phyloP scores from a whole-genome alignment of 2,797 vertebrate genomes.

The Gastrophryne carolinensis region DNA sequence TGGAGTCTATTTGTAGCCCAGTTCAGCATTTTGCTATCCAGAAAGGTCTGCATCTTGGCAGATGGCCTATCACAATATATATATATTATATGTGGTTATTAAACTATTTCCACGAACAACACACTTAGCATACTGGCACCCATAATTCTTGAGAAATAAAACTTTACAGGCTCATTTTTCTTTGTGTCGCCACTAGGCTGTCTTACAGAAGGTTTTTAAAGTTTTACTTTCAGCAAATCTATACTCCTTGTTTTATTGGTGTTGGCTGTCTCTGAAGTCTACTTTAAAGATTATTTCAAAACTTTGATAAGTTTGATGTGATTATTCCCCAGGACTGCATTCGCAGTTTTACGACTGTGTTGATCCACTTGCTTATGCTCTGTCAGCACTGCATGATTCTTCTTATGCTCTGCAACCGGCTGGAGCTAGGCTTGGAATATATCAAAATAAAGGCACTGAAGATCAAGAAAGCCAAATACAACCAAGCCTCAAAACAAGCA shows the following conservation, averaged over 20 bases:
- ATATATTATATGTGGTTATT: not conserved
- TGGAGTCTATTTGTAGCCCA: too few relatives aligned
- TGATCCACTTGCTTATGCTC: constrained; percentile 39
- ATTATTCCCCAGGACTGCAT: constrained; percentile 22
- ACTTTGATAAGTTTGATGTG: constrained; percentile 33
- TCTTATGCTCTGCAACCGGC: constrained; percentile 6
- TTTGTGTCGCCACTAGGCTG: not conserved
- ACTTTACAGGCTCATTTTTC: not conserved
- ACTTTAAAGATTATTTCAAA: constrained; percentile 37
- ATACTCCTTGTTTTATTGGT: constrained; percentile 18
- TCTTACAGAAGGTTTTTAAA: not conserved
- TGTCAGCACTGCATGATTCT: constrained; percentile 32
- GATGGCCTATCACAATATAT: too few relatives aligned
- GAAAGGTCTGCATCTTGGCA: too few relatives aligned
- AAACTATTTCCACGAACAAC: not conserved
- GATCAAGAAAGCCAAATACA: constrained; percentile 10
- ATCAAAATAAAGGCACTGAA: constrained; percentile 24
- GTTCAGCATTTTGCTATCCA: too few relatives aligned
- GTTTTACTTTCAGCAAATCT: constrained; percentile 9
- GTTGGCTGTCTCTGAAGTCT: constrained; percentile 12
- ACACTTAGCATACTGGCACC: not conserved
- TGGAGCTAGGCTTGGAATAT: constrained; percentile 8
- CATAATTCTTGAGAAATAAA: not conserved
- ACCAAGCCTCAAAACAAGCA: not conserved
- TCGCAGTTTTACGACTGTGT: constrained; percentile 30